Evolutionary conservation across 2,113 vertebrate species (phyloP).

Genomic region (Dolichallabes microphthalmus): DNA sequence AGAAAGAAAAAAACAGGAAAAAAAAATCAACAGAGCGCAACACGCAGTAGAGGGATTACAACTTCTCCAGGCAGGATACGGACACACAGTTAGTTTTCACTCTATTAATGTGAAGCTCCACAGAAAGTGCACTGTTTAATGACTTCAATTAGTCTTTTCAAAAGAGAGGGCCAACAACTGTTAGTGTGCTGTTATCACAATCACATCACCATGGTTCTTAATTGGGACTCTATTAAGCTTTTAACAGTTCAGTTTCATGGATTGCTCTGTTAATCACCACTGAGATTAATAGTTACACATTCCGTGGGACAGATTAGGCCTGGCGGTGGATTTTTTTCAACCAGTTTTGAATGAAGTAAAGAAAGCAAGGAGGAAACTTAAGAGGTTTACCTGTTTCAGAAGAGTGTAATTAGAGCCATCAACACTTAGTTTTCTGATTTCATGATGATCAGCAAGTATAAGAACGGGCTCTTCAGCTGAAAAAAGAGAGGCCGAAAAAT

Average conservation of each 20-base stretch:
- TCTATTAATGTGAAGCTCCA: constrained; percentile 26
- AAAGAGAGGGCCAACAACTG: constrained; percentile 38
- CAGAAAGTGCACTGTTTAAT: constrained; percentile 37
- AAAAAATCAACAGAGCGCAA: neutral
- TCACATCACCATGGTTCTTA: constrained; percentile 44
- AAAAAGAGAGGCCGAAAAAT: constrained; percentile 48
- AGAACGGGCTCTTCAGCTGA: constrained; percentile 95
- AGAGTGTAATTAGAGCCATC: constrained; percentile 98
- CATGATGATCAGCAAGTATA: constrained; percentile 97
- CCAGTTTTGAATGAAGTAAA: constrained; percentile 1
- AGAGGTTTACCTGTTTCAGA: constrained; percentile 86
- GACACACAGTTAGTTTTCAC: constrained; percentile 35
- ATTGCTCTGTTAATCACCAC: constrained; percentile 30
- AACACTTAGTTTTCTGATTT: constrained; percentile 95
- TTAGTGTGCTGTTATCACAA: constrained; percentile 44
- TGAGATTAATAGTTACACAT: constrained; percentile 37
- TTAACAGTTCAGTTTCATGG: constrained; percentile 39
- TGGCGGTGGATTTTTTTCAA: neutral
- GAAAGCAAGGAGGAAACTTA: neutral
- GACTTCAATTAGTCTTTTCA: constrained; percentile 52
- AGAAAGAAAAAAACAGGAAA: neutral
- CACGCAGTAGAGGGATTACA: neutral
- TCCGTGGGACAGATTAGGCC: constrained; percentile 12
- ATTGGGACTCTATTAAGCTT: constrained; percentile 55
- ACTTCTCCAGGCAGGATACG: neutral